Percentiles rank a stretch among this genome's conserved stretches.
Conservation (phyloP, 2,888 invertebrate genomes). For the Eremobia ochroleuca region DNA sequence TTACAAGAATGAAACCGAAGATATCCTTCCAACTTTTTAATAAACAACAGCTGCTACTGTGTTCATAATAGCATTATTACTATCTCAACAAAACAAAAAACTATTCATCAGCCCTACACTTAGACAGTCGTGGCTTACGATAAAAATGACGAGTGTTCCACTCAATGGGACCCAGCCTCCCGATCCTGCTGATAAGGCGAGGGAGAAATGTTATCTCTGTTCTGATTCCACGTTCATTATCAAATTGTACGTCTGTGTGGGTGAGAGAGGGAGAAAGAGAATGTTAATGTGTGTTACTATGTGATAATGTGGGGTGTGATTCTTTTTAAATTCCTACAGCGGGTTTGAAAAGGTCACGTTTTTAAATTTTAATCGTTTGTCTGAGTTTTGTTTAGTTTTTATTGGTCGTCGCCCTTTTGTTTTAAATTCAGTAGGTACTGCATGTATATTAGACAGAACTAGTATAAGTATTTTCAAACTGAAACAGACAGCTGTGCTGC, state of each 20-base stretch:
- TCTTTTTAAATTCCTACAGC: slow-evolving; percentile 41
- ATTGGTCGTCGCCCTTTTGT: background rate
- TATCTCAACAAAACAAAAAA: slow-evolving; percentile 59
- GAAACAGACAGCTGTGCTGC: no score
- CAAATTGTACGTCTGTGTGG: slow-evolving; percentile 75
- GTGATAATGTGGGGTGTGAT: slow-evolving; percentile 62
- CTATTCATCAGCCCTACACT: slow-evolving; percentile 63
- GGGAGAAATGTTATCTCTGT: slow-evolving; percentile 80
- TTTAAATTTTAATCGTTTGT: background rate
- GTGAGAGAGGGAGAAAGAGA: slow-evolving; percentile 40
- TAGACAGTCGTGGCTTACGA: slow-evolving; percentile 68
- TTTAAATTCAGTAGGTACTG: slow-evolving; percentile 14
- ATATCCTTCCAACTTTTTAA: background rate
- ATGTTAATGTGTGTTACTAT: slow-evolving; percentile 54
- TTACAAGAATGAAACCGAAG: background rate
- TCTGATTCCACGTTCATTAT: slow-evolving; percentile 88
- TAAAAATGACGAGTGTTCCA: slow-evolving; percentile 75
- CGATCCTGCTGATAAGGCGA: slow-evolving; percentile 79
- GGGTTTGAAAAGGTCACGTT: slow-evolving; percentile 33
- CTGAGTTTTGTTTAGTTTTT: slow-evolving; percentile 6
- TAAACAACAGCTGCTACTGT: slow-evolving; percentile 39
- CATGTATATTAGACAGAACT: slow-evolving; percentile 14
- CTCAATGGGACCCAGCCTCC: slow-evolving; percentile 76
- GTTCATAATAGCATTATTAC: slow-evolving; percentile 54
- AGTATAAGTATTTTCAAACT: no score